Conservation (phyloP, 1,140 invertebrate genomes). For the Adelges cooleyi region DNA sequence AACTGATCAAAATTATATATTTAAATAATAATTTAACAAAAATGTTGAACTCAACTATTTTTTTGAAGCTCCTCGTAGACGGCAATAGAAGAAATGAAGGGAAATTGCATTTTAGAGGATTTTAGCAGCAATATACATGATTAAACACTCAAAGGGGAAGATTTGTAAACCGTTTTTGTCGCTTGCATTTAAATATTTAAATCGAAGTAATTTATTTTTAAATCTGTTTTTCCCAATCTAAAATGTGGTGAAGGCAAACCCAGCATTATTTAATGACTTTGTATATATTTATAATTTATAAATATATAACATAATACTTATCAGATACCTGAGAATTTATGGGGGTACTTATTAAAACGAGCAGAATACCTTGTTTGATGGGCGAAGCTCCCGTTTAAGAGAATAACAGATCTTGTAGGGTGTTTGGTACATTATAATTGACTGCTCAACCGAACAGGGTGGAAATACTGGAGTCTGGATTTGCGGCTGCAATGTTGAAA, state of each 20-base stretch:
- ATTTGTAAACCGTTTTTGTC: not conserved
- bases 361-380: not conserved
- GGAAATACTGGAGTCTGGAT: conserved; percentile 6
- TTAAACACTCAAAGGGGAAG: no score
- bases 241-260: not conserved
- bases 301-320: conserved; percentile 3
- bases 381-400: conserved; percentile 2
- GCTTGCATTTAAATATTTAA: not conserved
- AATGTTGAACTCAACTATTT: no score
- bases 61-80: no score
- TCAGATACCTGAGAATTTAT: conserved; percentile 25
- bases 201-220: conserved; percentile 5
- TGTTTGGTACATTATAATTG: conserved; percentile 25
- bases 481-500: conserved; percentile 24
- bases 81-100: no score
- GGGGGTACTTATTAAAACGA: conserved; percentile 10
- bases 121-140: no score
- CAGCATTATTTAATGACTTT: conserved; percentile 1
- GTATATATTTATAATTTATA: not conserved
- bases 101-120: no score
- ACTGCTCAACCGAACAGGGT: conserved; percentile 15
- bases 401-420: conserved; percentile 5
- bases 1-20: no score
- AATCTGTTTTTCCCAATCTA: conserved; percentile 7
- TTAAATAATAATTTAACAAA: no score